Evolutionary conservation across 37 sponge, comb jelly and placozoan genomes (phyloP).

Genomic region (Haliclona indistincta): DNA sequence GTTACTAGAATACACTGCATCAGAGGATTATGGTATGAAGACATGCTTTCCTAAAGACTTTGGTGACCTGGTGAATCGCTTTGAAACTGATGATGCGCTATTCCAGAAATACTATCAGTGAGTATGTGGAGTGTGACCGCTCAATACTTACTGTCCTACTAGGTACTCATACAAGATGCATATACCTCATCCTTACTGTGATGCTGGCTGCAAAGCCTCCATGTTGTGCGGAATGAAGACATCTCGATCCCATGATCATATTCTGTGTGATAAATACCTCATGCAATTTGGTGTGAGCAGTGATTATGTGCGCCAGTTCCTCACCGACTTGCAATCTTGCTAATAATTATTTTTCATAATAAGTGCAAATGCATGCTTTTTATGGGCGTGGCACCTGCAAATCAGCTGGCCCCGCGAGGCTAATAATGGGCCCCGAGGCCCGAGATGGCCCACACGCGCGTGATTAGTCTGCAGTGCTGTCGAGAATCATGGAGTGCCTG

Average conservation of each 20-base stretch:
- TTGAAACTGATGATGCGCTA: constrained; percentile 60
- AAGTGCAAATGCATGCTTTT: too few species aligned
- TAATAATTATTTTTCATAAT: too few species aligned
- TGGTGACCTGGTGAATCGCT: constrained; percentile 55
- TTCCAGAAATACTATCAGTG: constrained; percentile 67
- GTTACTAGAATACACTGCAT: constrained; percentile 84
- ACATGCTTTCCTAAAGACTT: constrained; percentile 66
- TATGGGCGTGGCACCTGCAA: too few species aligned
- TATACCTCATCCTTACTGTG: constrained; percentile 38
- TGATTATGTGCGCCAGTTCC: too few species aligned
- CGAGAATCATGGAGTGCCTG: too few species aligned
- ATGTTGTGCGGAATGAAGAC: constrained; percentile 42
- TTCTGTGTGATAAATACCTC: constrained; percentile 37
- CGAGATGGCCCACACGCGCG: too few species aligned
- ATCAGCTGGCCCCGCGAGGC: too few species aligned
- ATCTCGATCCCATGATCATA: constrained; percentile 23
- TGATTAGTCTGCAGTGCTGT: too few species aligned
- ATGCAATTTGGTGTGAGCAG: too few species aligned
- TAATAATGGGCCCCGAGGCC: too few species aligned
- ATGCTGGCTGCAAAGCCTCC: constrained; percentile 47
- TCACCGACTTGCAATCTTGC: too few species aligned
- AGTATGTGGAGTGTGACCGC: neutral
- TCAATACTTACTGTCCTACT: neutral
- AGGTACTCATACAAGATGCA: constrained; percentile 67
- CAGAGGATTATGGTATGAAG: constrained; percentile 62